phyloP scores from a whole-genome alignment of 2,888 invertebrate species.

The Acanthosepion esculentum region DNA sequence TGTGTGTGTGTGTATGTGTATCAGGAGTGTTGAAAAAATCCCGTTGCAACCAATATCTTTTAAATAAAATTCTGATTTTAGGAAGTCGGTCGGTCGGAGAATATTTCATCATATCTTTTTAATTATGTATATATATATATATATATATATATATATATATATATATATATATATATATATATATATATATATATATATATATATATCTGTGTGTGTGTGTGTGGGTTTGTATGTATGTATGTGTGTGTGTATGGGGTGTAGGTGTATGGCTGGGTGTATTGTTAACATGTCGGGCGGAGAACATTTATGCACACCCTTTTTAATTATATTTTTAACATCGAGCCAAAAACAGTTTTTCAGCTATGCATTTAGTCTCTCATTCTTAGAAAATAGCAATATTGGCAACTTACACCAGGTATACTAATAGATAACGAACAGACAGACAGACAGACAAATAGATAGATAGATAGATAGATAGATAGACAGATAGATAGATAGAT shows the following conservation, averaged over 20 bases:
- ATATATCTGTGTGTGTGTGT: neutral
- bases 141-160: conserved; percentile 41
- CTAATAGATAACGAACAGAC: neutral
- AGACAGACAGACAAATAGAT: neutral
- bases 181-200: conserved; percentile 43
- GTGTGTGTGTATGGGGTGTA: too few relatives aligned
- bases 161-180: conserved; percentile 43
- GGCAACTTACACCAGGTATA: too few relatives aligned
- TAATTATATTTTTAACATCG: too few relatives aligned
- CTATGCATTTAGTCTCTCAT: too few relatives aligned
- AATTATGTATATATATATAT: conserved; percentile 35
- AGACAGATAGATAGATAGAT: neutral
- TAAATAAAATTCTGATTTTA: neutral
- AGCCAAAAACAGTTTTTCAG: too few relatives aligned
- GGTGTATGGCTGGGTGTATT: too few relatives aligned
- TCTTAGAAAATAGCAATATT: too few relatives aligned
- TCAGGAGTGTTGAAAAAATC: neutral
- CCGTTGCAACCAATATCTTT: too few relatives aligned
- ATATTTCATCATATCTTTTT: neutral
- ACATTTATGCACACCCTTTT: too few relatives aligned
- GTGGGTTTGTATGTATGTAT: too few relatives aligned
- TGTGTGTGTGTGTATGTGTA: neutral
- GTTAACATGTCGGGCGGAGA: too few relatives aligned
- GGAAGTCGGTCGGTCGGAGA: neutral
- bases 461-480: neutral